Conservation (phyloP, 2,888 invertebrate genomes). For the Galerucella pusilla region DNA sequence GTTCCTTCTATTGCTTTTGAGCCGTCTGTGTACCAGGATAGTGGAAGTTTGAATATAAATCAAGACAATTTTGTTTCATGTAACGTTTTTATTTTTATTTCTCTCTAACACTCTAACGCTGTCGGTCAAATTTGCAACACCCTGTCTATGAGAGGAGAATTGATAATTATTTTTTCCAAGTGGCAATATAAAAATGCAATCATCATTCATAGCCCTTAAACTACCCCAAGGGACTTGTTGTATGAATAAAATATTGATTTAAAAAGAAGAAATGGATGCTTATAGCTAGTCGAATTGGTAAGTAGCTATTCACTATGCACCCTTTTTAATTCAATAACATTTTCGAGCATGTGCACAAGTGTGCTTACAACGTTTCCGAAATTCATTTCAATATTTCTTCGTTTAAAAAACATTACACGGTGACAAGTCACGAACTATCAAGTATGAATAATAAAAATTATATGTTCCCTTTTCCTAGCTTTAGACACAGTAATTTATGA, state of each 20-base stretch:
- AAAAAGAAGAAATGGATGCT: slow-evolving; percentile 7
- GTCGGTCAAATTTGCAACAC: too few relatives aligned
- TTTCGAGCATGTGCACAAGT: slow-evolving; percentile 12
- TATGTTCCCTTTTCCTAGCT: too few relatives aligned
- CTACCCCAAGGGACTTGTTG: neutral
- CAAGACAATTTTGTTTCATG: too few relatives aligned
- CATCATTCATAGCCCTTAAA: neutral
- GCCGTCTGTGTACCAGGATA: too few relatives aligned
- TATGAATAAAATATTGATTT: slow-evolving; percentile 21
- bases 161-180: neutral
- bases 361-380: slow-evolving; percentile 7
- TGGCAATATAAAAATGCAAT: neutral
- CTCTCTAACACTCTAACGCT: too few relatives aligned
- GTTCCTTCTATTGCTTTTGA: too few relatives aligned
- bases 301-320: slow-evolving; percentile 18
- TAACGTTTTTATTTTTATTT: too few relatives aligned
- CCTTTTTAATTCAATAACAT: slow-evolving; percentile 13
- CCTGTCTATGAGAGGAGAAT: too few relatives aligned
- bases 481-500: too few relatives aligned
- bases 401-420: neutral
- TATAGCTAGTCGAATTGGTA: slow-evolving; percentile 6
- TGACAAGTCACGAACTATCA: neutral
- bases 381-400: neutral
- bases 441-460: neutral
- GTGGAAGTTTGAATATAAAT: too few relatives aligned